These are phyloP conservation scores for Heterotis niloticus DNA, from an alignment of 2,113 vertebrate genomes.

Conservation along the genomic window DNA sequence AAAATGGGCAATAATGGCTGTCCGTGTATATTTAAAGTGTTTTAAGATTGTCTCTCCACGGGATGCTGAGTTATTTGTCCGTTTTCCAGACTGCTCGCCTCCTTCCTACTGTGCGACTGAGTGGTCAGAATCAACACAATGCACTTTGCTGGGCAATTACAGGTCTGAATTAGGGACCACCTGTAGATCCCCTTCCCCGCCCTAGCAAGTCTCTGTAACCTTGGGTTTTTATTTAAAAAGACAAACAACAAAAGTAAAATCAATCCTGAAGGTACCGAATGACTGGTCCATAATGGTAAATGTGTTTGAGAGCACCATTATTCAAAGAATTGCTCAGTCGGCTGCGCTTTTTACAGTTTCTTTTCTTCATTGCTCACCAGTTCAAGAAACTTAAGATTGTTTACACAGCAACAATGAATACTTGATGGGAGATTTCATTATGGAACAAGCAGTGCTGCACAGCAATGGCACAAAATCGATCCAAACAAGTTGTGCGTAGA, in stretches of 20 bases:
- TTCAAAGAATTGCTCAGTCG: conserved; percentile 4
- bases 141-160: conserved; percentile 68
- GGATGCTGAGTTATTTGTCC: conserved; percentile 60
- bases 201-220: conserved; percentile 41
- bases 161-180: conserved; percentile 66
- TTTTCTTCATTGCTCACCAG: conserved; percentile 15
- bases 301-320: conserved; percentile 23
- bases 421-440: conserved; percentile 21
- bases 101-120: conserved; percentile 64
- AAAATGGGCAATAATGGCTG: conserved; percentile 51
- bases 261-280: conserved; percentile 47
- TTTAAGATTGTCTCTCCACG: conserved; percentile 57
- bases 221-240: conserved; percentile 44
- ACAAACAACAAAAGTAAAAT: conserved; percentile 46
- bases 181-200: conserved; percentile 59
- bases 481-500: conserved; percentile 9
- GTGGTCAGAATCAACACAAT: conserved; percentile 60
- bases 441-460: not conserved
- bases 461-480: conserved; percentile 16
- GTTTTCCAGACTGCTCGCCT: conserved; percentile 50
- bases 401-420: conserved; percentile 20
- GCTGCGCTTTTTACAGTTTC: conserved; percentile 21
- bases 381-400: conserved; percentile 18
- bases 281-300: conserved; percentile 22
- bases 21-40: conserved; percentile 56